phyloP scores from a whole-genome alignment of 2,888 invertebrate species.

The Serripes groenlandicus region DNA sequence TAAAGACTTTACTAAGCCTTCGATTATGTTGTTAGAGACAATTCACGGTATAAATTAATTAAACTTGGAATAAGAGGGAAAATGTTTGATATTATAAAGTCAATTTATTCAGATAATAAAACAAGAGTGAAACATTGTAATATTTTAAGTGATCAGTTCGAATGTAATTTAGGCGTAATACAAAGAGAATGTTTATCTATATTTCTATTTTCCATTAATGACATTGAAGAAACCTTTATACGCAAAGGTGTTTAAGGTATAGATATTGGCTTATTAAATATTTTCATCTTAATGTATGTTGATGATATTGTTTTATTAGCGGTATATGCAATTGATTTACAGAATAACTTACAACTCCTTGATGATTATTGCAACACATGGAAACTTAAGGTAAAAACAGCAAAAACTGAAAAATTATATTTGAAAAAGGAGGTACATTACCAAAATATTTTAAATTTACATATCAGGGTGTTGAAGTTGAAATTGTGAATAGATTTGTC shows the following conservation, averaged over 20 bases:
- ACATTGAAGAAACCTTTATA: constrained; percentile 13
- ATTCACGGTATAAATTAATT: no score
- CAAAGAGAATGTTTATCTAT: constrained; percentile 24
- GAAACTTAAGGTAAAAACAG: constrained; percentile 5
- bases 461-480: no score
- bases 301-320: not conserved
- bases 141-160: no score
- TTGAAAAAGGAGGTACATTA: constrained; percentile 25
- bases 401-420: constrained; percentile 7
- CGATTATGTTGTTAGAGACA: no score
- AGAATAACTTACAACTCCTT: not conserved
- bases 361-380: constrained; percentile 8
- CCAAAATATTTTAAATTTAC: no score
- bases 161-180: constrained; percentile 17
- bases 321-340: not conserved
- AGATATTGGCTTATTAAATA: constrained; percentile 11
- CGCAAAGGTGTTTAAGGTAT: not conserved
- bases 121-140: no score
- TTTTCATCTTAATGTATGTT: not conserved
- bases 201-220: constrained; percentile 24
- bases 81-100: no score
- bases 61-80: no score
- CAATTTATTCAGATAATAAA: no score
- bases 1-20: no score
- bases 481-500: no score